Base-by-base conservation (phyloP, 2,113 vertebrate genomes). In the Cheilinus undulatus region DNA sequence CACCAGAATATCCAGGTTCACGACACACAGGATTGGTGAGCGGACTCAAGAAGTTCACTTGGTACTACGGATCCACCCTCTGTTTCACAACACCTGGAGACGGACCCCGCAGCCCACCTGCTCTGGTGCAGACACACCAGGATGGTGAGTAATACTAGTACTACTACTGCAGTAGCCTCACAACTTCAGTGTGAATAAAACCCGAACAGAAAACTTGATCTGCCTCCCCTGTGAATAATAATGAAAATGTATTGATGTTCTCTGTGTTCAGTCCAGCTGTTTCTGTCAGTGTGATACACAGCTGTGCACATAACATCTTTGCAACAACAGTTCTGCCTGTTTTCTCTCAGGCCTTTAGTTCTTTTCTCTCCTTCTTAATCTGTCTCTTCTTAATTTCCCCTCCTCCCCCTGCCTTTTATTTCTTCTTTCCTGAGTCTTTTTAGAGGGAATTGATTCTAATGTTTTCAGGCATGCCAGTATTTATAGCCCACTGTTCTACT, bases 131-230 rank as follows among this genome's bases (percentile, higher is more conserved):
- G 88, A 99, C 97, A 0, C 95, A 95, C 0, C 96, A 98, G 50
- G 97, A 98, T 90, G 94, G 97, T 99, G 88, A 96, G 97, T 96
- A 61, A n/a, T n/a, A n/a, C n/a, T n/a, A n/a, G n/a, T n/a, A n/a
- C n/a, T n/a, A n/a, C n/a, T n/a, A n/a, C n/a, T n/a, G n/a, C n/a
- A n/a, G n/a, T n/a, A n/a, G n/a, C n/a, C n/a, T n/a, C n/a, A n/a
- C n/a, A n/a, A 53, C 24, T 26, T 34, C 17, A 51, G 1, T 1
- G 22, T 53, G 59, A 72, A 82, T 71, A 46, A 79, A 70, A 53
- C 51, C 32, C 63, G 61, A 65, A 69, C 27, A 70, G n/a, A 64
- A 51, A 48, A 36, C 28, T 49, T 51, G 4, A 12, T 54, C 56
- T 54, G 62, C 9, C 20, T 69, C 22, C 34, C 40, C 62, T 38